These are phyloP conservation scores for Grammomys dolichurus DNA, from an alignment of 2,113 vertebrate genomes.

Conservation along the genomic window DNA sequence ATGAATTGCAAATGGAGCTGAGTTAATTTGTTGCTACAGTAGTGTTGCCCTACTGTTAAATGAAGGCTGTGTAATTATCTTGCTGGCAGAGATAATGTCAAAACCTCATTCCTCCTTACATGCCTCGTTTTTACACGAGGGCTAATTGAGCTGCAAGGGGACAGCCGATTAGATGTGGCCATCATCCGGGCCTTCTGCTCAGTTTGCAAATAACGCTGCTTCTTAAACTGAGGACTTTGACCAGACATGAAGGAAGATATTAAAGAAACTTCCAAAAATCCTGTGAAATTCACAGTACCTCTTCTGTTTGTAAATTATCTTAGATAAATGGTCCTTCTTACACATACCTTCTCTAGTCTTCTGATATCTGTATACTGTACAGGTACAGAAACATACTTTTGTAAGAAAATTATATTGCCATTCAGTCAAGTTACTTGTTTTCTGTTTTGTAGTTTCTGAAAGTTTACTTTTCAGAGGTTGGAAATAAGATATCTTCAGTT, in stretches of 20 bases:
- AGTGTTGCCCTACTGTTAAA: slow-evolving; percentile 94
- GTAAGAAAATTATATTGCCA: neutral
- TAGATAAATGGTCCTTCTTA: slow-evolving; percentile 71
- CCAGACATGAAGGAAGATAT: slow-evolving; percentile 84
- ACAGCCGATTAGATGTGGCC: slow-evolving; percentile 91
- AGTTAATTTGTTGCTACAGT: slow-evolving; percentile 94
- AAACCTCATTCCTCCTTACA: slow-evolving; percentile 93
- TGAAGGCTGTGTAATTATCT: slow-evolving; percentile 94
- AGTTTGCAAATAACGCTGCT: slow-evolving; percentile 88
- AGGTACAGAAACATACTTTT: neutral
- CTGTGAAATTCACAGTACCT: slow-evolving; percentile 81
- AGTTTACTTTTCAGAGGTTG: neutral
- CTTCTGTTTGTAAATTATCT: slow-evolving; percentile 79
- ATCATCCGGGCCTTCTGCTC: slow-evolving; percentile 88
- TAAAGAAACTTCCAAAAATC: slow-evolving; percentile 84
- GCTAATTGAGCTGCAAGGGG: slow-evolving; percentile 94
- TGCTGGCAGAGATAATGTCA: slow-evolving; percentile 93
- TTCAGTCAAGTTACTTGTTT: slow-evolving; percentile 25
- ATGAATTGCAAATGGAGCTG: slow-evolving; percentile 93
- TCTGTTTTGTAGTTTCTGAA: slow-evolving; percentile 14
- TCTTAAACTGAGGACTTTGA: slow-evolving; percentile 87
- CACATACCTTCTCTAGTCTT: slow-evolving; percentile 45
- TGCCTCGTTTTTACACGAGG: slow-evolving; percentile 92
- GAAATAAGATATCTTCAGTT: neutral
- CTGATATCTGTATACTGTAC: neutral